Evolutionary conservation across 2,888 invertebrate species (phyloP).

Genomic region (Cataglyphis rosenhaueri): DNA sequence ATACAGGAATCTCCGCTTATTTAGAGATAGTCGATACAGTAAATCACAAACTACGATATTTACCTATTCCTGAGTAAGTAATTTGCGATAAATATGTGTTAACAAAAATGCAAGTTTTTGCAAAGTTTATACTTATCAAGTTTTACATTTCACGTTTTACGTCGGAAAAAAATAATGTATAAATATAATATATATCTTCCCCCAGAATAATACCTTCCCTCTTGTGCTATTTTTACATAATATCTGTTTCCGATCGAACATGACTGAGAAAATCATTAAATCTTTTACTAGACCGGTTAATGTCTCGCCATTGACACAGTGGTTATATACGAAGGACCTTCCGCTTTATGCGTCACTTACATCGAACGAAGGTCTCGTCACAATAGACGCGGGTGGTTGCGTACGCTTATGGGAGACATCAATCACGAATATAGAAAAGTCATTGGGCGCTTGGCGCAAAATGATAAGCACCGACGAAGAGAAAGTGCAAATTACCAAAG

Average conservation of each 20-base stretch:
- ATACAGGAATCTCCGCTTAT: conserved; percentile 81
- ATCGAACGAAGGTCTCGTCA: conserved; percentile 86
- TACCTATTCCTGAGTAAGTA: conserved; percentile 86
- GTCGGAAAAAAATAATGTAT: conserved; percentile 7
- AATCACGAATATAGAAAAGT: conserved; percentile 83
- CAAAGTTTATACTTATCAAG: background rate
- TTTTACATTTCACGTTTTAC: background rate
- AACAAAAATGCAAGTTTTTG: conserved; percentile 5
- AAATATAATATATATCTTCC: background rate
- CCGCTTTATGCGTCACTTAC: conserved; percentile 85
- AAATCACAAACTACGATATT: conserved; percentile 86
- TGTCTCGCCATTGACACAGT: conserved; percentile 85
- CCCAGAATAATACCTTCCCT: background rate
- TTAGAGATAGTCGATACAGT: conserved; percentile 87
- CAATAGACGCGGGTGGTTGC: conserved; percentile 87
- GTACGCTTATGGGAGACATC: conserved; percentile 87
- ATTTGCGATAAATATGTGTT: background rate
- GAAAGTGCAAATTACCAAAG: conserved; percentile 91
- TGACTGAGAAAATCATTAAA: conserved; percentile 10
- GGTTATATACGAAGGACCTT: conserved; percentile 85
- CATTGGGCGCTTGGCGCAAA: conserved; percentile 86
- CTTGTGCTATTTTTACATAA: background rate
- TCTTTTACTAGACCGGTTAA: conserved; percentile 75
- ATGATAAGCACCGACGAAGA: conserved; percentile 84
- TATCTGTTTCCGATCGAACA: conserved; percentile 13